Base-by-base conservation (phyloP, 2,797 vertebrate genomes). In the Sebastes aleutianus region DNA sequence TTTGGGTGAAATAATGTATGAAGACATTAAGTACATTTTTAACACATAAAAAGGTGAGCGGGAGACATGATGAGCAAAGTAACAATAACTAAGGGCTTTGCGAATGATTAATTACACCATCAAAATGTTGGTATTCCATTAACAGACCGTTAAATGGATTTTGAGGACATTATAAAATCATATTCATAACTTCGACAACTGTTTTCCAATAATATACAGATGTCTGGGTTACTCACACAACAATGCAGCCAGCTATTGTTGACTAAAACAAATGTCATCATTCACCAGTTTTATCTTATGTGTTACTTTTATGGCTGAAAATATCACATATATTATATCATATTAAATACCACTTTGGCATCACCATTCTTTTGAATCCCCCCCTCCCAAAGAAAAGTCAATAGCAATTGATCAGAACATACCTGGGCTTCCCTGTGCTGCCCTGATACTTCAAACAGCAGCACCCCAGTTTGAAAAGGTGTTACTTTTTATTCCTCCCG, bases 391-490 rank as follows among this genome's bases (percentile, higher is more conserved):
- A 16, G 3, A 62, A 79, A 83, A 85, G 82, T 87, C 87, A 84
- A 91, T 79, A 76, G 62, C 78, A 80, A 47, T 85, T 81, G 79
- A 88, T 87, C 72, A 85, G 89, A 90, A 89, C 74, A 76, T 79
- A 76, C 50, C 79, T 78, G 83, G 62, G 61, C 71, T 85, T 84
- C 84, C 39, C 79, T 65, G 57, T 65, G 36, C 83, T 92, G 83
- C 81, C 85, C 69, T 47, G 53, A 54, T 36, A 93, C 93, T 91
- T 95, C 93, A 95, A 95, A 94, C 90, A 84, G 85, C 83, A 84
- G 84, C 82, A 90, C 87, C 76, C 72, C 88, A 26, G 24, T 26
- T 26, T 26, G 87, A 93, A 91, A 92, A 92, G 92, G 90, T 92
- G 91, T 92, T 92, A 88, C 91, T 93, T 89, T 91, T 91, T 90